Evolutionary conservation across 2,113 vertebrate species (phyloP), one percentile per base, ranked within the genome.

Genomic region (Globicephala melas): DNA sequence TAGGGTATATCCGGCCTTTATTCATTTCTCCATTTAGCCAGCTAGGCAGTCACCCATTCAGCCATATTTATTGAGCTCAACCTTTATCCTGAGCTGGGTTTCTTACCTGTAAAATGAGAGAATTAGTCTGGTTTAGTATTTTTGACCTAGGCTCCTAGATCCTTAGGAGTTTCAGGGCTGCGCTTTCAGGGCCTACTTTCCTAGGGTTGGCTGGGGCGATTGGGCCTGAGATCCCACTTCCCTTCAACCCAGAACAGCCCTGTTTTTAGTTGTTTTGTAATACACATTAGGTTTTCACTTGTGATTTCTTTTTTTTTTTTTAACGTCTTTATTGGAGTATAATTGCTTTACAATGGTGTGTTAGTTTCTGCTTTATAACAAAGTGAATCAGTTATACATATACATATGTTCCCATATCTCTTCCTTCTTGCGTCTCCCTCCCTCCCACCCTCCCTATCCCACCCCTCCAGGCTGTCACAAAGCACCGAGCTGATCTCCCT

Each of bases 301-400:
- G 36, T 82, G 76, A 47, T 94, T 95, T 93, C 38, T 80, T 95
- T 50, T 50, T 50, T 47, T 44, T 47, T 50, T 50, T 50, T 50
- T 50, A 50, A 50, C 47, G 13, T 50, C 12, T 50, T 50, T 50
- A 50, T 50, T 50, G 47, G 12, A 50, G 47, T 13, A 50, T 47
- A 47, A 12, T 47, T 47, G 44, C 44, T 47, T 47, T 47, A 47
- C 44, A 47, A 47, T 47, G 44, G 44, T 47, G 44, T 47, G 44
- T 47, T 47, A 10, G 44, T 47, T 47, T 47, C 44, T 47, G 44
- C 44, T 11, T 11, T 11, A 47, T 47, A 47, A 47, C 44, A 47
- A 47, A 47, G 44, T 47, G 44, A 47, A 47, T 47, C 44, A 10
- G 44, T 47, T 47, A 47, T 47, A 47, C 2, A 47, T 47, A 47